These are phyloP conservation scores for Nemurella pictetii DNA, from an alignment of 2,888 invertebrate genomes.

Conservation along the genomic window DNA sequence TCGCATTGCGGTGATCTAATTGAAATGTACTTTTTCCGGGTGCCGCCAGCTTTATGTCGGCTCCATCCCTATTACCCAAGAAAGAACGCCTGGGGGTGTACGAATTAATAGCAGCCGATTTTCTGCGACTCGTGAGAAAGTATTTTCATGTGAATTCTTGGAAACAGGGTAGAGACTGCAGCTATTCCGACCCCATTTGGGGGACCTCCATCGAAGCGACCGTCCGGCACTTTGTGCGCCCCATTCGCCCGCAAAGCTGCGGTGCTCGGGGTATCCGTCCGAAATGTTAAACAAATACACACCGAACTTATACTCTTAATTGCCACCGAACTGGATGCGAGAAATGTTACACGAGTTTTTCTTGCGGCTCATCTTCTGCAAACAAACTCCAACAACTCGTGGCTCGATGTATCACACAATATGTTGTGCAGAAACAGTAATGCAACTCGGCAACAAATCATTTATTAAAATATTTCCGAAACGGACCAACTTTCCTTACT, in stretches of 20 bases:
- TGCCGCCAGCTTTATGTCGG: neutral
- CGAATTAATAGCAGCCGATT: neutral
- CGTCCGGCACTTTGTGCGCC: neutral
- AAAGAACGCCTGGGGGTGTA: neutral
- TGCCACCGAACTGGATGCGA: neutral
- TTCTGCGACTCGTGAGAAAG: slow-evolving; percentile 7
- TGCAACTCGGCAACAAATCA: neutral
- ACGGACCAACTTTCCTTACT: neutral
- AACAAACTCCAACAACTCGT: neutral
- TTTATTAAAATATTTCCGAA: neutral
- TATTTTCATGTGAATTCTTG: slow-evolving; percentile 13
- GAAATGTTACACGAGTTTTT: neutral
- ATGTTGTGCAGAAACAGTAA: neutral
- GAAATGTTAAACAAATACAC: neutral
- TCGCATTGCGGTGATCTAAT: neutral
- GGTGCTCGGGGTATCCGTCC: neutral
- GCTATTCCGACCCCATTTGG: neutral
- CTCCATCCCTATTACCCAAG: neutral
- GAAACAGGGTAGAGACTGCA: slow-evolving; percentile 18
- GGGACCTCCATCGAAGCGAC: neutral
- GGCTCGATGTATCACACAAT: neutral
- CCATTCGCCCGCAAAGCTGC: neutral
- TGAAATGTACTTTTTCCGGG: neutral
- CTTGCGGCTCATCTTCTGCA: neutral
- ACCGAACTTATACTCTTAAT: neutral